These are phyloP conservation scores for Barnardius zonarius DNA, from an alignment of 2,113 vertebrate genomes.

Conservation along the genomic window DNA sequence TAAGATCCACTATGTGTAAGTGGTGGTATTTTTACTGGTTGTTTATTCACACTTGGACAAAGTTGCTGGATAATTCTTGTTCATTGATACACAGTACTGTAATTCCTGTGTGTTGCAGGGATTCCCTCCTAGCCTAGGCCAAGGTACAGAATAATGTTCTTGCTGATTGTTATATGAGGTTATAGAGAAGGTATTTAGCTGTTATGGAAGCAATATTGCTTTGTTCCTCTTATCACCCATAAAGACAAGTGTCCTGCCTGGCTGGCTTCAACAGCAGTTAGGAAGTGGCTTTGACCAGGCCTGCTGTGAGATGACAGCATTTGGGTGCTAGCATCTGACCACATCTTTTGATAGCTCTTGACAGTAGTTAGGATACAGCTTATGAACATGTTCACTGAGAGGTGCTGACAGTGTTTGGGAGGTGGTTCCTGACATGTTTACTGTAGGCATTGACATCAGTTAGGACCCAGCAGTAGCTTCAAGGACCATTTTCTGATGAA, in stretches of 20 bases:
- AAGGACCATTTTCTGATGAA: not conserved
- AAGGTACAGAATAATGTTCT: not conserved
- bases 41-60: not conserved
- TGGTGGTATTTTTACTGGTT: not conserved
- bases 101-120: not conserved
- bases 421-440: not conserved
- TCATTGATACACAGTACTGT: not conserved
- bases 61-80: not conserved
- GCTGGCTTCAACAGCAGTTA: not conserved
- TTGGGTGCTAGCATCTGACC: not conserved
- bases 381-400: not conserved
- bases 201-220: not conserved
- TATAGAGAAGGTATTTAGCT: not conserved
- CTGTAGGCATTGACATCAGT: not conserved
- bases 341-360: not conserved
- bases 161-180: not conserved
- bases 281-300: not conserved
- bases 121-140: not conserved
- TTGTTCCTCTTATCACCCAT: not conserved
- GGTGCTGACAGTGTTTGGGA: not conserved
- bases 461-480: not conserved
- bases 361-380: not conserved
- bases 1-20: not conserved
- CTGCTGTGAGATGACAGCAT: not conserved
- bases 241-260: not conserved